Percentiles rank a stretch among this genome's conserved stretches.
Evolutionary conservation across 2,797 vertebrate genomes (phyloP).

Genomic region (Anolis apletophallus): DNA sequence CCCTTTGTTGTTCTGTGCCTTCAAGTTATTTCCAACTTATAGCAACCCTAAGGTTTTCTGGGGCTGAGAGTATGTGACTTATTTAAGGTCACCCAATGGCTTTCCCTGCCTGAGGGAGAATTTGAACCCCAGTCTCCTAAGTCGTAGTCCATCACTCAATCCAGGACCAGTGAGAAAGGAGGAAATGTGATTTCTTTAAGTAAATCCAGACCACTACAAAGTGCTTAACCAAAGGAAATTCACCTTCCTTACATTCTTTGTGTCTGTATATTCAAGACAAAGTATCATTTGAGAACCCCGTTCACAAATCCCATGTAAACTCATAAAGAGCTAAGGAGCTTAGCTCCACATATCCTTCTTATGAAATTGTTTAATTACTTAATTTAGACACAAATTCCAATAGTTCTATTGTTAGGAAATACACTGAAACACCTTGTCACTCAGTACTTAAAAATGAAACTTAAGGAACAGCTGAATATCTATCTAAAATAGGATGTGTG

Average conservation of each 20-base stretch:
- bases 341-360: conserved; percentile 48
- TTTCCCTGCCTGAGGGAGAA: too few species aligned
- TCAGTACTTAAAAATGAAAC: conserved; percentile 9
- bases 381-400: conserved; percentile 38
- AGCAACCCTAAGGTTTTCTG: too few species aligned
- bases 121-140: too few species aligned
- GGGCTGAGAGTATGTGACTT: too few species aligned
- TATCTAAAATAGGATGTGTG: background rate
- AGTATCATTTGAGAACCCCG: conserved; percentile 52
- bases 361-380: conserved; percentile 20
- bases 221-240: background rate
- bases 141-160: too few species aligned
- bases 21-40: too few species aligned
- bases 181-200: background rate
- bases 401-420: conserved; percentile 10
- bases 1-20: too few species aligned
- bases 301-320: conserved; percentile 58
- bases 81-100: too few species aligned
- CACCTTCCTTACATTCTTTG: conserved; percentile 41
- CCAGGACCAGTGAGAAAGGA: background rate
- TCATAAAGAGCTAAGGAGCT: conserved; percentile 59
- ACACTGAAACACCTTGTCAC: background rate
- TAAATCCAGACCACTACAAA: background rate
- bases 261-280: conserved; percentile 53
- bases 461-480: background rate